Percentiles rank a stretch among this genome's conserved stretches.
phyloP scores from a whole-genome alignment of 37 sponge, comb jelly and placozoan genomes.

The Chondrosia reniformis region DNA sequence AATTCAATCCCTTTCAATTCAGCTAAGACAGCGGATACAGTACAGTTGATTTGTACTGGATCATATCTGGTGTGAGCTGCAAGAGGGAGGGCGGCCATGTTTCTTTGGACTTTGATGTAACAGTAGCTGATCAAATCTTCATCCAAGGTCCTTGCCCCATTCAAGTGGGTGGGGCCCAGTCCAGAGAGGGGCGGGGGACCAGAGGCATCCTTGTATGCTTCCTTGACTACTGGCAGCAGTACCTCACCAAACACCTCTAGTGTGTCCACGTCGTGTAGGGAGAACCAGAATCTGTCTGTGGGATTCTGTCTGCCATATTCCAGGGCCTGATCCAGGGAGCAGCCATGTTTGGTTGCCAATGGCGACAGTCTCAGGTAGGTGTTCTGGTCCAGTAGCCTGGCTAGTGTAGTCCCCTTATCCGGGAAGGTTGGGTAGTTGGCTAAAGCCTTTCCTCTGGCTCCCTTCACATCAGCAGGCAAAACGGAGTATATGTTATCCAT shows the following conservation, averaged over 20 bases:
- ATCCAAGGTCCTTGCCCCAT: not conserved
- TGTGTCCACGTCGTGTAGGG: not conserved
- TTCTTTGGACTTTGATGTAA: not conserved
- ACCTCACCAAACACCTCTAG: not conserved
- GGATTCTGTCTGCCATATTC: slow-evolving; percentile 3
- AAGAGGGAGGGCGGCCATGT: not conserved
- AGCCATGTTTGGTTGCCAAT: not conserved
- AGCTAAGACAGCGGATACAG: not conserved
- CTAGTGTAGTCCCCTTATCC: not conserved
- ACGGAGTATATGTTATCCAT: not conserved
- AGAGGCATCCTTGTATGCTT: not conserved
- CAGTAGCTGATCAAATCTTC: not conserved
- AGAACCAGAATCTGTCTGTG: not conserved
- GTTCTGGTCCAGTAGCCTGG: not conserved
- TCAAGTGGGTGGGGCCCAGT: not conserved
- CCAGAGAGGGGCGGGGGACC: not conserved
- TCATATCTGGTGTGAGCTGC: too few species aligned
- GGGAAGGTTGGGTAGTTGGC: slow-evolving; percentile 3
- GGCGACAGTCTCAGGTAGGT: not conserved
- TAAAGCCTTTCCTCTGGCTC: not conserved
- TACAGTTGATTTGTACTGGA: too few species aligned
- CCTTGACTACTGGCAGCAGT: not conserved
- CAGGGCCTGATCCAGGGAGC: not conserved
- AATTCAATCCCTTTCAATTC: not conserved
- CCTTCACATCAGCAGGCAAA: not conserved